Base-by-base conservation (phyloP, 1,140 invertebrate species). In the Drosophila mayri region DNA sequence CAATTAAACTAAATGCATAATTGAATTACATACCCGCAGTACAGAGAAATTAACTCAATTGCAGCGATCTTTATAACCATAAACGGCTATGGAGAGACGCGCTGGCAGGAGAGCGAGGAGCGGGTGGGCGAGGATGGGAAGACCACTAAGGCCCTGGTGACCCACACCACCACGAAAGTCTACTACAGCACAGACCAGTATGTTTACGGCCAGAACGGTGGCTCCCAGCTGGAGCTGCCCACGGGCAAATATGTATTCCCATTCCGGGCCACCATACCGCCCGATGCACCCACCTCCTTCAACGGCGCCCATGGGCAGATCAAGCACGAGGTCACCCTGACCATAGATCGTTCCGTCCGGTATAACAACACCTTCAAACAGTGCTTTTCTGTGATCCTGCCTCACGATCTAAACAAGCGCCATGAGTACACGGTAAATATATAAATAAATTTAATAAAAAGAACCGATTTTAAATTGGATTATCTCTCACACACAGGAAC, bases 341-440 rank as follows among this genome's bases (percentile, higher is more conserved):
- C 80, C 12, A 92, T 97, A 65, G 96, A 97, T 93, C 94, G 96
- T 20, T 95, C 96, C 11, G 96, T 96, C 95, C 95, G 95, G 32
- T 96, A 96, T 82, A 96, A 97, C 93, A 95, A 96, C 75, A 95
- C 95, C 76, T 94, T 94, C 43, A 96, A 96, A 91, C 94, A 94
- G 76, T 94, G 95, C 14, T 96, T 97, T 81, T 96, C 95, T 12
- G 95, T 97, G 20, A 94, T 96, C 35, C 94, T 94, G 72, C 94
- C 95, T 14, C 94, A 96, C 57, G 96, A 97, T 93, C 94, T 97
- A 22, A 97, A 97, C 92, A 92, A 93, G 67, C 94, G 95, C 22
- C 63, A 57, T 10, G 71, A 81, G 30, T 46, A 87, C 59, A 54
- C 58, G 55, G 91, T 92, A 64, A 3, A 75, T 77, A 4, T 0